These are phyloP conservation scores for Oryzias curvinotus DNA, from an alignment of 2,113 vertebrate genomes.

Conservation along the genomic window DNA sequence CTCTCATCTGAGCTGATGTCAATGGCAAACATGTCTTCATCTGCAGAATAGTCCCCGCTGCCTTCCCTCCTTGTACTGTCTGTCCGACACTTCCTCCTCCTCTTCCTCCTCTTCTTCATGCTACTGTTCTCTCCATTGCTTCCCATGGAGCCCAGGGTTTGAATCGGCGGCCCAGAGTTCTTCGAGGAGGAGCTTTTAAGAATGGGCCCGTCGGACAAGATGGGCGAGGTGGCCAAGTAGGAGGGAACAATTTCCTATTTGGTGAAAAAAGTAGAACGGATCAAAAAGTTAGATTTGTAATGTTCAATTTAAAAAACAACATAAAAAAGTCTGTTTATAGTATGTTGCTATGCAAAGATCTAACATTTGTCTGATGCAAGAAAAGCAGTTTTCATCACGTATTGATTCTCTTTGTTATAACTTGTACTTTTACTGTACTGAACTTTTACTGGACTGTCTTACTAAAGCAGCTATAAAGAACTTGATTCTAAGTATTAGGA, in stretches of 20 bases:
- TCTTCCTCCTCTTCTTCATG: constrained; percentile 90
- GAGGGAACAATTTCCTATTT: constrained; percentile 87
- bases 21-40: constrained; percentile 93
- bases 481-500: no score
- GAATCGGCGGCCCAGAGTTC: constrained; percentile 62
- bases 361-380: no score
- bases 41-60: constrained; percentile 81
- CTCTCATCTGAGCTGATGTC: constrained; percentile 94
- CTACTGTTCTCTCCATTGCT: constrained; percentile 57
- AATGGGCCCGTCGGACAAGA: constrained; percentile 82
- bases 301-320: no score
- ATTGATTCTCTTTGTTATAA: no score
- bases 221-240: constrained; percentile 93
- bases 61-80: constrained; percentile 87
- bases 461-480: no score
- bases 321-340: no score
- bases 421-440: no score
- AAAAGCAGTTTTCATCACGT: no score
- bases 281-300: no score
- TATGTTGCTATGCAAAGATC: no score
- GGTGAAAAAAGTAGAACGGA: constrained; percentile 10
- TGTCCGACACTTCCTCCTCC: constrained; percentile 85
- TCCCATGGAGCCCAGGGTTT: constrained; percentile 53
- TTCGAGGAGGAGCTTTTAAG: constrained; percentile 84
- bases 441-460: no score